phyloP scores from a whole-genome alignment of 1,140 invertebrate genomes.

The Lepidurus couesii region DNA sequence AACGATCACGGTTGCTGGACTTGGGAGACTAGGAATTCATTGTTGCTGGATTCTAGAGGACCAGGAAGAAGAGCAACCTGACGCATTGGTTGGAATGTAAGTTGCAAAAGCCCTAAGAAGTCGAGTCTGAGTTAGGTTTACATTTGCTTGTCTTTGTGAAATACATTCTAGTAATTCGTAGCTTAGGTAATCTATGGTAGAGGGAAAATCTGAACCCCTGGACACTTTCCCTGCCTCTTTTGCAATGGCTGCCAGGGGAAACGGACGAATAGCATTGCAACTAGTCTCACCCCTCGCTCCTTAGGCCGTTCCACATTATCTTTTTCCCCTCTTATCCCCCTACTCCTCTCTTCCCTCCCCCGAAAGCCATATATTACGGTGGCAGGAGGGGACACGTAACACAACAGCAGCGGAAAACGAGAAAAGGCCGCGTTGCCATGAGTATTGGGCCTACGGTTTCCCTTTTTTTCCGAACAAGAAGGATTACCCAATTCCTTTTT shows the following conservation, averaged over 20 bases:
- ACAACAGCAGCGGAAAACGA: conserved; percentile 2
- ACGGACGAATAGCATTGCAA: conserved; percentile 2
- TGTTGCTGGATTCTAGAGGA: too few relatives aligned
- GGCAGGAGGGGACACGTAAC: conserved; percentile 1
- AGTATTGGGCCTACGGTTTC: background rate
- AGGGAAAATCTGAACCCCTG: background rate
- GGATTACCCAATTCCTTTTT: too few relatives aligned
- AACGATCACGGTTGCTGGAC: too few relatives aligned
- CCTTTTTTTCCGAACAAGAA: background rate
- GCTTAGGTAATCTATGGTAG: background rate
- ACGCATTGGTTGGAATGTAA: too few relatives aligned
- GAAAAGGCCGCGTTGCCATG: background rate
- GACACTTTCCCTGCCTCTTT: conserved; percentile 18
- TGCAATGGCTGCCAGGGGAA: conserved; percentile 8
- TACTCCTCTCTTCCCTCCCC: background rate
- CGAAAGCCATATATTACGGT: conserved; percentile 2
- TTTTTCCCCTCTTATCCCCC: background rate
- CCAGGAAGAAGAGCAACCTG: too few relatives aligned
- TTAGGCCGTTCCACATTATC: conserved; percentile 16
- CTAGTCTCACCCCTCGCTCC: background rate
- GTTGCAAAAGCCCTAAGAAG: too few relatives aligned
- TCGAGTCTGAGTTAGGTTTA: background rate
- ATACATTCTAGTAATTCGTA: background rate
- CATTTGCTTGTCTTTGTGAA: background rate
- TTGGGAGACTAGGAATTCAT: too few relatives aligned